A percentile compares a stretch with the other conserved stretches of the same genome.
phyloP scores from a whole-genome alignment of 1,140 invertebrate genomes.

The Drosophila albomicans region DNA sequence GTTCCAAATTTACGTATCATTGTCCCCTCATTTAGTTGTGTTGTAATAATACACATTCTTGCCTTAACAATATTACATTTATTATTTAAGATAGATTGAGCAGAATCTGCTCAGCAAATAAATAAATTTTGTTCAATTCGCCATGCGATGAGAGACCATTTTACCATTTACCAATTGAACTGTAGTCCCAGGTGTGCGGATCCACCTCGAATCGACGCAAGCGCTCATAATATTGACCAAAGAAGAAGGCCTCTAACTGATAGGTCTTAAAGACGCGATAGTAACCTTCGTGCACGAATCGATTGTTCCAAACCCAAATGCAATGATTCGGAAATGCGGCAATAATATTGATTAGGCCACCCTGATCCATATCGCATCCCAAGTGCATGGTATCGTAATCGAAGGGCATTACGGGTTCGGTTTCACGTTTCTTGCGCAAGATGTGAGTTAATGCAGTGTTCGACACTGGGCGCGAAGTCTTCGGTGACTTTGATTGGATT shows the following conservation, averaged over 20 bases:
- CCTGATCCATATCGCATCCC: conserved; percentile 30
- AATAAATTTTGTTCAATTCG: neutral
- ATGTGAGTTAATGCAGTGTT: conserved; percentile 1
- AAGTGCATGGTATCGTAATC: conserved; percentile 32
- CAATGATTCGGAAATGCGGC: conserved; percentile 27
- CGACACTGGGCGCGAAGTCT: neutral
- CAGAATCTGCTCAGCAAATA: no score
- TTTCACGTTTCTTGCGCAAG: conserved; percentile 24
- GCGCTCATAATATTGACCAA: conserved; percentile 35
- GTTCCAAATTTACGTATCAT: no score
- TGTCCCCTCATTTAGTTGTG: no score
- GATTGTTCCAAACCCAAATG: conserved; percentile 29
- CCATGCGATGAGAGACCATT: no score
- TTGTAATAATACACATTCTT: no score
- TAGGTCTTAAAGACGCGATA: conserved; percentile 29
- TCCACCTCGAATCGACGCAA: conserved; percentile 41
- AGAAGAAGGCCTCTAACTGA: conserved; percentile 41
- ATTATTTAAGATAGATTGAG: no score
- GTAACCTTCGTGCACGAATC: conserved; percentile 10
- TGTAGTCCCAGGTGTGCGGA: conserved; percentile 38
- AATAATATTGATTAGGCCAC: neutral
- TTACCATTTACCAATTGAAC: no score
- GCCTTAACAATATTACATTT: no score
- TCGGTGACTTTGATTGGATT: neutral
- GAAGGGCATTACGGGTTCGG: conserved; percentile 12